Base-by-base conservation (phyloP, 2,888 invertebrate genomes). In the Odontocerum albicorne region DNA sequence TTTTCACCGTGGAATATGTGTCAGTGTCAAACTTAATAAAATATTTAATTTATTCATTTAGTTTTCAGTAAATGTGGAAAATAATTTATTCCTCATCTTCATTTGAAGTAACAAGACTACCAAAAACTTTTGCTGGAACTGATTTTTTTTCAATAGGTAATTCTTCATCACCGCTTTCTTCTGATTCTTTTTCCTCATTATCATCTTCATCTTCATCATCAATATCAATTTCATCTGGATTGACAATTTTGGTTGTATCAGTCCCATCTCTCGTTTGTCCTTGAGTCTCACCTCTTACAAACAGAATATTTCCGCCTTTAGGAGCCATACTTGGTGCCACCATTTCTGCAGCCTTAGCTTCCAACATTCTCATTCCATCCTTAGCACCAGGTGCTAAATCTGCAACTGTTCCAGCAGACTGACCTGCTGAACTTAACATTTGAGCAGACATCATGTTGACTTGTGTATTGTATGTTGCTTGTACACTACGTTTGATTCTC, bases 391-490 rank as follows among this genome's bases (percentile, higher is more conserved):
- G 86, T 21, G 88, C 86, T 58, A 87, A 78, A 68, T 88, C 88
- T 1, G 87, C 87, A 42, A 86, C 75, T 19, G 87, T 86, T 13
- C 87, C 84, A 31, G 84, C 80, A 49, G 80, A 79, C 64, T 81
- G 81, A 13, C 81, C 79, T 33, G 85, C 84, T 15, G 89, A 90
- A 65, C 88, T 92, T 64, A 96, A 77, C 90, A 97, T 96, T 72
- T 97, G 97, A 1, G 96, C 96, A 10, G 96, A 93, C 96, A 98
- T 97, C 90, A 96, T 97, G 70, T 98, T 98, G n/a, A 86, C 85
- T 79, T 98, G 96, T 1, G 97, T 98, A 71, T 98, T 99, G 71
- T 95, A 99, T 66, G 92, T 92, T 3, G 98, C 98, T 75, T 97
- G 96, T 0, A 99, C 93, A 67, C 96, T 96, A 64, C 98, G 85